Evolutionary conservation across 1,140 invertebrate genomes (phyloP), one percentile per base, ranked within the genome.

Genomic region (Oryctes rhinoceros): DNA sequence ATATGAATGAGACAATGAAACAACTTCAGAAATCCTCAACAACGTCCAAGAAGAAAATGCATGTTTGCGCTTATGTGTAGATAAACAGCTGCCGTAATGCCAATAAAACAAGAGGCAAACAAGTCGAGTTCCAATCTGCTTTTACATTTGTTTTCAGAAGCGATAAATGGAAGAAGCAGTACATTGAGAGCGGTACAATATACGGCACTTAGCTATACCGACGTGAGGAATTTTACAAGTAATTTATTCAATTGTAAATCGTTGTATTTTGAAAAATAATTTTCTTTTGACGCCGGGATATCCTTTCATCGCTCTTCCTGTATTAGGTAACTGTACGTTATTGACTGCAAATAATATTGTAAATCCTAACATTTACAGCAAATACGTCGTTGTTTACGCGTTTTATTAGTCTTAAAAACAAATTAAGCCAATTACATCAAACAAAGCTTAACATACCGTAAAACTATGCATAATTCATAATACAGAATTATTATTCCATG

Each of bases 81-180:
- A 18, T 67, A 67, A 67, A 67, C 65, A 67, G 65, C 65, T 20
- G 65, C 30, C 65, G 65, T 67, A 67, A 67, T 6, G 18, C 30
- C 65, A 11, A 67, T 6, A 35, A 35, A 35, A 67, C 5, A 35
- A 35, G 65, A 67, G 24, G 18, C 24, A 67, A 67, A 35, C 65
- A 35, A 67, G 10, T 67, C 30, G 13, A 10, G 18, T 67, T 67
- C 20, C 65, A 67, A 67, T 67, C 65, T 67, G 65, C 65, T 67
- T 67, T 67, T 20, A 35, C 20, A 18, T 67, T 67, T 24, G 65
- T 35, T 35, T 67, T 20, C 13, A 35, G 20, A 18, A 20, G 65
- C 65, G 30, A 24, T 67, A 67, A 67, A 6, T n/a, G 49, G 13
- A 53, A 4, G 49, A 53, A 53, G 49, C 13, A 53, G n/a, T 44